phyloP scores from a whole-genome alignment of 2,888 invertebrate species.

The Belgica antarctica region DNA sequence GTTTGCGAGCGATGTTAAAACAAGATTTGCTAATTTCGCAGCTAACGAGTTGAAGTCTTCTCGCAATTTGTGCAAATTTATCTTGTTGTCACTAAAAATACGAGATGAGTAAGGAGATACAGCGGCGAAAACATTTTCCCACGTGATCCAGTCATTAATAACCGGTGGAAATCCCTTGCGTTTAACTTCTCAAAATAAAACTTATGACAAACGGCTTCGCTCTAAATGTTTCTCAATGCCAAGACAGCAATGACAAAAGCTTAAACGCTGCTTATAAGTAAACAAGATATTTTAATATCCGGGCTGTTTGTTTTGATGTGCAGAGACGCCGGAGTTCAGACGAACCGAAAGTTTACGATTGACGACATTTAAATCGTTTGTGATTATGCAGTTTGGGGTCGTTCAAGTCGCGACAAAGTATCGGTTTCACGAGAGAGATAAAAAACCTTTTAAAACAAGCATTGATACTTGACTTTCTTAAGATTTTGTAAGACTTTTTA shows the following conservation, averaged over 20 bases:
- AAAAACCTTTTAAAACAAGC: too few relatives aligned
- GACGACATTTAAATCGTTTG: too few relatives aligned
- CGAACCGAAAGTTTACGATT: not conserved
- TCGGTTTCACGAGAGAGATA: not conserved
- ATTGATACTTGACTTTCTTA: too few relatives aligned
- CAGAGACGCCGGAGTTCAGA: too few relatives aligned
- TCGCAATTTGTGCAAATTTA: not conserved
- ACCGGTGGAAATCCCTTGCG: slow-evolving; percentile 6
- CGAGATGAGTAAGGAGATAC: not conserved
- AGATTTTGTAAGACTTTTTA: too few relatives aligned
- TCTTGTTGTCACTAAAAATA: not conserved
- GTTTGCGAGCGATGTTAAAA: not conserved
- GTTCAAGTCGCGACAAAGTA: not conserved
- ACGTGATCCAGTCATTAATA: slow-evolving; percentile 9
- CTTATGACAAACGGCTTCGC: too few relatives aligned
- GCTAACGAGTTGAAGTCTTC: not conserved
- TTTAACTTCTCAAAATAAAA: not conserved
- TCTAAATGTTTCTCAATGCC: slow-evolving; percentile 2
- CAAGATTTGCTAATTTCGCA: not conserved
- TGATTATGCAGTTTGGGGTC: not conserved
- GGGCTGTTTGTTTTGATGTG: too few relatives aligned
- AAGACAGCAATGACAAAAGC: too few relatives aligned
- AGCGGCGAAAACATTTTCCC: not conserved
- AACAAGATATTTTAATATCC: too few relatives aligned
- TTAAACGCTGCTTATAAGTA: too few relatives aligned